Base-by-base conservation (phyloP, 64 coral and sea anemone genomes). In the Montipora foliosa region DNA sequence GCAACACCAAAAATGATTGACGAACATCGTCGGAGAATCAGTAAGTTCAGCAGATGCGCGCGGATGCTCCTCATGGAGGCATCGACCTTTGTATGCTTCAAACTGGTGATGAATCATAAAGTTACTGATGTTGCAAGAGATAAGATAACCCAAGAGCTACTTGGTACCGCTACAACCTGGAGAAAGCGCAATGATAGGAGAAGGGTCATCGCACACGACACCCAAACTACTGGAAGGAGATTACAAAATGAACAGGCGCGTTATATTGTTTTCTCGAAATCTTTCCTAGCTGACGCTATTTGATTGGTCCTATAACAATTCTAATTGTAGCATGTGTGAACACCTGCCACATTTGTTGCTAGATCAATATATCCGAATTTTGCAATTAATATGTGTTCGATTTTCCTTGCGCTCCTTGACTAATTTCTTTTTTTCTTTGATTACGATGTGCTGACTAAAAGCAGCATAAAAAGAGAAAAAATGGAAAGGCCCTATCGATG, bases 261-360 rank as follows among this genome's bases (percentile, higher is more conserved):
- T 7, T 47, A 59, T 8, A 24, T 24, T 62, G 22, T 82, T 82
- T 62, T 24, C 17, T 82, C 60, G 44, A 2, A 5, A 22, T 21
- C 81, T 29, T 67, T 48, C 44, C 14, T 60, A 84, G 60, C 44
- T 86, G 67, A 9, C 60, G 8, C 2, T 7, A 71, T 86, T 44
- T 48, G 82, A 72, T 86, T 86, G 82, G 82, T 86, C 82, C 5
- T 6, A 47, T 13, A 71, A 86, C 82, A 86, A 86, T 86, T 12
- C 16, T 64, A 3, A 71, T 86, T 86, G 82, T 71, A 86, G 47
- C 11, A 5, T 44, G 68, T 2, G 2, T 46, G 47, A 84, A 72
- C 82, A 86, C 82, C 82, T 86, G 82, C 82, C 19, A 14, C 14
- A 15, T 64, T 37, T 37, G 37, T 37, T 37, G 37, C 37, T 37